Percentiles rank a stretch among this genome's conserved stretches.
Evolutionary conservation across 2,888 invertebrate genomes (phyloP).

Genomic region (Pteria penguin): DNA sequence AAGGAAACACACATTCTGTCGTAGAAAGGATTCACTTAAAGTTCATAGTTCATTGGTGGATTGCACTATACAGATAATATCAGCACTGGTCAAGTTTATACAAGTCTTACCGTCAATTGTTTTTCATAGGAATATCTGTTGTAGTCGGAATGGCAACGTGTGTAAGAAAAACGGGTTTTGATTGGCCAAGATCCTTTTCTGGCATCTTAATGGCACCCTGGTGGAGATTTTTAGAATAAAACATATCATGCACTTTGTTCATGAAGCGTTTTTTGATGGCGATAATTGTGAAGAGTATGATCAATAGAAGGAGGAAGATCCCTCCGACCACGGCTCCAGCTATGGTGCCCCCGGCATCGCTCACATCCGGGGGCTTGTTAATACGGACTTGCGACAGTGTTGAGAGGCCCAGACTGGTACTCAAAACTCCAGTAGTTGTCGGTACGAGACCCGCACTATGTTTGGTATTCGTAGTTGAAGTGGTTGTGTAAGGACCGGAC

Average conservation of each 20-base stretch:
- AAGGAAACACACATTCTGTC: no score
- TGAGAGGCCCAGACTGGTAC: neutral
- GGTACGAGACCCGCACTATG: no score
- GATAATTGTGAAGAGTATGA: neutral
- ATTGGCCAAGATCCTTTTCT: slow-evolving; percentile 7
- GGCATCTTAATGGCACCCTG: neutral
- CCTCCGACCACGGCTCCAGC: slow-evolving; percentile 32
- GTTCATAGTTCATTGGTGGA: no score
- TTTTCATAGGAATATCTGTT: no score
- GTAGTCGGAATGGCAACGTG: slow-evolving; percentile 76
- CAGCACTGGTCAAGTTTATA: no score
- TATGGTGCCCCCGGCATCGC: neutral
- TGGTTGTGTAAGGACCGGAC: neutral
- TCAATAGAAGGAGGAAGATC: slow-evolving; percentile 14
- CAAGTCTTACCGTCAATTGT: no score
- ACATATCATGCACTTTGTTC: neutral
- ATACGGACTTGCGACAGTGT: neutral
- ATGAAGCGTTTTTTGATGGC: neutral
- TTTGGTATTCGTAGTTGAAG: neutral
- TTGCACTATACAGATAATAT: no score
- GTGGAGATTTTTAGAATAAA: neutral
- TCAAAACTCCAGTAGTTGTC: no score
- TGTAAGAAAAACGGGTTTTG: slow-evolving; percentile 12
- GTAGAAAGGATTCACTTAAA: no score
- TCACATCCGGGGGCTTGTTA: neutral